Evolutionary conservation across 1,140 invertebrate genomes (phyloP).

Genomic region (Zaprionus tsacasi): DNA sequence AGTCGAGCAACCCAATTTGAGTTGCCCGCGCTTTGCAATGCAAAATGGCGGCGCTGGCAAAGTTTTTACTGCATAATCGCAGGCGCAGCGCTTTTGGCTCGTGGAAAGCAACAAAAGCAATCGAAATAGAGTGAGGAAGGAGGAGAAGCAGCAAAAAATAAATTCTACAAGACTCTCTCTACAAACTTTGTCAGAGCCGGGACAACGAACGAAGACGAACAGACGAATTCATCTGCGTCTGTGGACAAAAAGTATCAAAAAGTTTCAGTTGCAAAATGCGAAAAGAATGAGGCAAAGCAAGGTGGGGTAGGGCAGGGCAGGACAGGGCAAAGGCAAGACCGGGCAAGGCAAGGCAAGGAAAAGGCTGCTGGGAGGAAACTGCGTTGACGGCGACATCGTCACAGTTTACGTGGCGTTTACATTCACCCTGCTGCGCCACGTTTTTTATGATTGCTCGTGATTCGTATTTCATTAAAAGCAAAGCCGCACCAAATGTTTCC

Average conservation of each 20-base stretch:
- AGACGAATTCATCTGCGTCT: conserved; percentile 77
- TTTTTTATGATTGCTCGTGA: conserved; percentile 72
- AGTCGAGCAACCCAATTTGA: conserved; percentile 72
- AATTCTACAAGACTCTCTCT: conserved; percentile 29
- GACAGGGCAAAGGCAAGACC: not conserved
- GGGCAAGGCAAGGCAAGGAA: not conserved
- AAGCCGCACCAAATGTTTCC: conserved; percentile 60
- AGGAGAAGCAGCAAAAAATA: conserved; percentile 10
- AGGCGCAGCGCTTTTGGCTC: conserved; percentile 73
- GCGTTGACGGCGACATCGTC: conserved; percentile 36
- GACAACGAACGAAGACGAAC: conserved; percentile 59
- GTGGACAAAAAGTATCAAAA: conserved; percentile 65
- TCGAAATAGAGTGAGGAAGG: conserved; percentile 14
- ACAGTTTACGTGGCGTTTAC: conserved; percentile 74
- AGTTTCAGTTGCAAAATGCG: conserved; percentile 74
- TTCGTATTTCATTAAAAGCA: conserved; percentile 76
- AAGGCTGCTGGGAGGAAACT: conserved; percentile 27
- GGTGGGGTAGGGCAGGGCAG: not conserved
- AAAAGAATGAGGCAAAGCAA: conserved; percentile 58
- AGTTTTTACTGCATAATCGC: conserved; percentile 81
- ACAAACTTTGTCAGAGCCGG: conserved; percentile 67
- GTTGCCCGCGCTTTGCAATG: conserved; percentile 76
- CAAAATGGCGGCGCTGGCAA: conserved; percentile 69
- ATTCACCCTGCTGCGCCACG: conserved; percentile 50
- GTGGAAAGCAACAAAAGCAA: conserved; percentile 58